Conservation (phyloP, 1,140 invertebrate genomes). For the Drosophila nigrodunni region DNA sequence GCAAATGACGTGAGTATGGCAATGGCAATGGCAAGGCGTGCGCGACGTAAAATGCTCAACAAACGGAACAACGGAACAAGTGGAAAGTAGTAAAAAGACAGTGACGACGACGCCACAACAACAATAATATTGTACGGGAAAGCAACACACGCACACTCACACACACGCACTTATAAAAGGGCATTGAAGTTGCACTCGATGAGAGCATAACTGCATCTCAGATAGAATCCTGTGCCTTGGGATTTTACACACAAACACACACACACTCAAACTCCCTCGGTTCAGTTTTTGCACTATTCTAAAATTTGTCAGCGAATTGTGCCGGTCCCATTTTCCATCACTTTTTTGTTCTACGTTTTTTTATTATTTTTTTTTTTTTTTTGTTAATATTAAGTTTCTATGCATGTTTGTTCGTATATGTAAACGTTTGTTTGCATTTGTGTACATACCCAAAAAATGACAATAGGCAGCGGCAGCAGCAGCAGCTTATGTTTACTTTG, state of each 20-base stretch:
- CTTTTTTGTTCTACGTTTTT: not conserved
- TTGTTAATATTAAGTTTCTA: slow-evolving; percentile 10
- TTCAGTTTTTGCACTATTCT: slow-evolving; percentile 22
- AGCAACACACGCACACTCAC: slow-evolving; percentile 5
- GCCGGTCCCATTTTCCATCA: slow-evolving; percentile 44
- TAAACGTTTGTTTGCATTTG: not conserved
- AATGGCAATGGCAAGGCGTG: slow-evolving; percentile 49
- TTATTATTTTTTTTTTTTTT: slow-evolving; percentile 26
- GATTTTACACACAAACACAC: slow-evolving; percentile 4
- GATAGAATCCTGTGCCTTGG: slow-evolving; percentile 27
- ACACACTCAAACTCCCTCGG: slow-evolving; percentile 13
- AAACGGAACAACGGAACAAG: slow-evolving; percentile 48
- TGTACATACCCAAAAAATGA: slow-evolving; percentile 60
- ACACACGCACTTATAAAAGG: slow-evolving; percentile 26
- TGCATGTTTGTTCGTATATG: not conserved
- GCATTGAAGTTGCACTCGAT: slow-evolving; percentile 45
- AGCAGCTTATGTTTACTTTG: slow-evolving; percentile 29
- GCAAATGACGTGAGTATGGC: slow-evolving; percentile 67
- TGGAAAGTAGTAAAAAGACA: slow-evolving; percentile 51
- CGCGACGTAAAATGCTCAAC: slow-evolving; percentile 57
- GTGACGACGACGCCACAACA: slow-evolving; percentile 39
- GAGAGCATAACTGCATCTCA: slow-evolving; percentile 47
- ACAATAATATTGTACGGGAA: slow-evolving; percentile 17
- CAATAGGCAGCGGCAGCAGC: slow-evolving; percentile 17
- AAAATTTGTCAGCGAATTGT: slow-evolving; percentile 44